phyloP scores from a whole-genome alignment of 2,113 vertebrate genomes.

The Corydoras maculifer region DNA sequence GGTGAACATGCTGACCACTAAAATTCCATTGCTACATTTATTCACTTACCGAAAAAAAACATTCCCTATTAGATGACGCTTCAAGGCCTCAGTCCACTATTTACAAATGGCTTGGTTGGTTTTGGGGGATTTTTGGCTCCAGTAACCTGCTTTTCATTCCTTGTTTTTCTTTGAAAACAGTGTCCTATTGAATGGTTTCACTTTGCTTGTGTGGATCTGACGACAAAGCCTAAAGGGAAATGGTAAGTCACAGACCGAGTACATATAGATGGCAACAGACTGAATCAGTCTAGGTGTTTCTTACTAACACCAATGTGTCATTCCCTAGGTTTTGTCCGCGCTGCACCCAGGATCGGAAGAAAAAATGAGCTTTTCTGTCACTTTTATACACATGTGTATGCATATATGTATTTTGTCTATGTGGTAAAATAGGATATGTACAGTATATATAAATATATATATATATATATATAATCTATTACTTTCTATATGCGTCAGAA shows the following conservation, averaged over 20 bases:
- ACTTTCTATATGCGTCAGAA: conserved; percentile 28
- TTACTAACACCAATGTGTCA: neutral
- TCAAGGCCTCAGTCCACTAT: neutral
- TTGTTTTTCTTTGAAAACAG: conserved; percentile 56
- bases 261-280: neutral
- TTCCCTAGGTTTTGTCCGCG: conserved; percentile 87
- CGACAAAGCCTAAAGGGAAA: conserved; percentile 98
- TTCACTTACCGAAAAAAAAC: no score
- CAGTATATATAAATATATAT: conserved; percentile 32
- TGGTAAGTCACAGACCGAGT: conserved; percentile 70
- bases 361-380: conserved; percentile 69
- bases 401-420: conserved; percentile 26
- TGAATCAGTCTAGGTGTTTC: neutral
- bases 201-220: conserved; percentile 94
- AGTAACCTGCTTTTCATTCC: neutral
- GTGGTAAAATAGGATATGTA: conserved; percentile 37
- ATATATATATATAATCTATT: conserved; percentile 23
- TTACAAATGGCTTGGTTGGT: neutral
- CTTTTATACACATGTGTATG: conserved; percentile 44
- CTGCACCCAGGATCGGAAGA: conserved; percentile 91
- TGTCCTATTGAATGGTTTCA: conserved; percentile 99
- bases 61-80: no score
- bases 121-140: neutral
- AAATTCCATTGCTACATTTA: neutral
- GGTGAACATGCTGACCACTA: no score